phyloP scores from a whole-genome alignment of 2,888 invertebrate genomes.

The Timema podura region DNA sequence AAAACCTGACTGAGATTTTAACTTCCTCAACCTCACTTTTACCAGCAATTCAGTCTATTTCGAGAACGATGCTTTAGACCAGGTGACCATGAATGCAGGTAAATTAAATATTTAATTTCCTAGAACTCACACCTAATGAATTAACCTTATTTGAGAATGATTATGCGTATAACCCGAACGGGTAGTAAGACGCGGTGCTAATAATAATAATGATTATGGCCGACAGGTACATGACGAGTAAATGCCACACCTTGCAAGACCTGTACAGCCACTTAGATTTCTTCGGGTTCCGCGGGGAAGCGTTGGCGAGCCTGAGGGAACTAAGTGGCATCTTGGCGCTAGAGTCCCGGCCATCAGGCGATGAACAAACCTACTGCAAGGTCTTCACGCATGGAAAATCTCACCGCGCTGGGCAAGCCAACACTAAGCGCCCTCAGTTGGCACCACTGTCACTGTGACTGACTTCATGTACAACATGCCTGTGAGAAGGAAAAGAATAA shows the following conservation, averaged over 20 bases:
- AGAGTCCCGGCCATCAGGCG: conserved; percentile 49
- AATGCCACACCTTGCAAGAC: conserved; percentile 52
- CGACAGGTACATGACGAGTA: conserved; percentile 59
- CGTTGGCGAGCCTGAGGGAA: conserved; percentile 59
- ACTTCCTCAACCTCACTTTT: too few species aligned
- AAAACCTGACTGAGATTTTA: too few species aligned
- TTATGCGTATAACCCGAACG: too few species aligned
- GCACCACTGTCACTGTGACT: conserved; percentile 67
- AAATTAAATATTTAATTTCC: too few species aligned
- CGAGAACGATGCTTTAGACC: too few species aligned
- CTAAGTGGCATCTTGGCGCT: conserved; percentile 57
- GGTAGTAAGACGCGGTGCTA: too few species aligned
- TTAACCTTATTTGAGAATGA: too few species aligned
- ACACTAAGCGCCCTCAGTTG: conserved; percentile 55
- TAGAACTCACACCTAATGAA: too few species aligned
- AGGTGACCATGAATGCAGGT: too few species aligned
- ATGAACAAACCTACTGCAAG: conserved; percentile 55
- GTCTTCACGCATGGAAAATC: conserved; percentile 51
- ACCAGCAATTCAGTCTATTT: too few species aligned
- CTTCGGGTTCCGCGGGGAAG: conserved; percentile 67
- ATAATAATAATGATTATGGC: conserved; percentile 30
- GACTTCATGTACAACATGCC: conserved; percentile 61
- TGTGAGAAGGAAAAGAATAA: conserved; percentile 55
- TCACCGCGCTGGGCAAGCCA: conserved; percentile 41
- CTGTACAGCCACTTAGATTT: conserved; percentile 50